Evolutionary conservation across 2,113 vertebrate species (phyloP).

Genomic region (Oxyruncus cristatus): DNA sequence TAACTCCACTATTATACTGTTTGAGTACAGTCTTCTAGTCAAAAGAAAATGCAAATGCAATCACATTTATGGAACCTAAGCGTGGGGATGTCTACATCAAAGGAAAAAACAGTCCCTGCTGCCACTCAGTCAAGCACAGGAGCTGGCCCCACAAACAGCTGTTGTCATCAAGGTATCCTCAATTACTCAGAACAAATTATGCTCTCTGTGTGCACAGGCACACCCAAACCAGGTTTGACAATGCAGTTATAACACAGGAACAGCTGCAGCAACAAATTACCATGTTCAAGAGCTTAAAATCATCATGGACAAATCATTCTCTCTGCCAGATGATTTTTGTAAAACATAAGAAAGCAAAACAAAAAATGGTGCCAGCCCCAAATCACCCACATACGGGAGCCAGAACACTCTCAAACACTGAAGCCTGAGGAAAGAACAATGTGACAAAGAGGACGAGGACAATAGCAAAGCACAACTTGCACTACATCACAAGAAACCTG

Average conservation of each 20-base stretch:
- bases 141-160: background rate
- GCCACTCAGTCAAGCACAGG: background rate
- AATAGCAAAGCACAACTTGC: conserved; percentile 16
- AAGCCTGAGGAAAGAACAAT: conserved; percentile 16
- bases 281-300: conserved; percentile 6
- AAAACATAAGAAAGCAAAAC: conserved; percentile 24
- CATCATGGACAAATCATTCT: background rate
- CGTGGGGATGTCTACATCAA: background rate
- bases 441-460: conserved; percentile 1
- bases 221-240: conserved; percentile 15
- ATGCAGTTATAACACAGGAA: background rate
- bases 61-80: background rate
- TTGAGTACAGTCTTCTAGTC: background rate
- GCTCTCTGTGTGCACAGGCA: background rate
- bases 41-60: conserved; percentile 41
- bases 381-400: background rate
- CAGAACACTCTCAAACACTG: background rate
- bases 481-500: background rate
- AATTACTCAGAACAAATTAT: conserved; percentile 17
- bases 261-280: conserved; percentile 40
- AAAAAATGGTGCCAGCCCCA: background rate
- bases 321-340: background rate
- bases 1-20: background rate
- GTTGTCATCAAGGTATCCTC: conserved; percentile 30
- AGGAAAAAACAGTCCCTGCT: background rate